Conservation (phyloP, 2,888 invertebrate species). For the Euzetes globulus region DNA sequence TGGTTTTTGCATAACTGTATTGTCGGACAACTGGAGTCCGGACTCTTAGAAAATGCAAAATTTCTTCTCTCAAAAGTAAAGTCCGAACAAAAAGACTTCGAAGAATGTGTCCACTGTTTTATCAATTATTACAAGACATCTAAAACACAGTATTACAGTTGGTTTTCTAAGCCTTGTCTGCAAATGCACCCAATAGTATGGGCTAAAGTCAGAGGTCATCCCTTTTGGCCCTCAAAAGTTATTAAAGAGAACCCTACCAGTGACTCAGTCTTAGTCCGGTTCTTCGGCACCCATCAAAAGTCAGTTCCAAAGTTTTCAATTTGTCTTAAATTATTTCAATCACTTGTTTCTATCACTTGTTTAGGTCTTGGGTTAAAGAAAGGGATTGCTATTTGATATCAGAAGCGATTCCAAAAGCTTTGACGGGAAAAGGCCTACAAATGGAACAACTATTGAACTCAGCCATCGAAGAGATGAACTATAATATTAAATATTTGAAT, state of each 20-base stretch:
- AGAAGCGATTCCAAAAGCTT: neutral
- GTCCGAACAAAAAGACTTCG: neutral
- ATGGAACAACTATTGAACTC: neutral
- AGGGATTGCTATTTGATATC: neutral
- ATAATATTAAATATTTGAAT: neutral
- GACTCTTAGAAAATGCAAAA: neutral
- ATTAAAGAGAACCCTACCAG: neutral
- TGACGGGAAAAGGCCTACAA: neutral
- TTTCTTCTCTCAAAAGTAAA: neutral
- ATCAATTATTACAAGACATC: neutral
- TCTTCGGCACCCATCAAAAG: neutral
- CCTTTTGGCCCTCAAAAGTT: slow-evolving; percentile 1
- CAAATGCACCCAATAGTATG: neutral
- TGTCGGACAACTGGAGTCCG: neutral
- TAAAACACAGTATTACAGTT: neutral
- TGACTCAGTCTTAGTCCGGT: neutral
- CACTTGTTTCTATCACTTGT: neutral
- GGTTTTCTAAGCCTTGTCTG: neutral
- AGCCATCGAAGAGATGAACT: neutral
- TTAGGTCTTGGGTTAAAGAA: neutral
- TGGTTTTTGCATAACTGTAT: slow-evolving; percentile 7
- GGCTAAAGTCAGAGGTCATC: slow-evolving; percentile 7
- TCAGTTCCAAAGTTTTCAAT: neutral
- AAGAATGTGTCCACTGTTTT: slow-evolving; percentile 1
- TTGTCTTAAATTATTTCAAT: neutral